Conservation (phyloP, 2,888 invertebrate genomes). For the Alloplasta piceator region DNA sequence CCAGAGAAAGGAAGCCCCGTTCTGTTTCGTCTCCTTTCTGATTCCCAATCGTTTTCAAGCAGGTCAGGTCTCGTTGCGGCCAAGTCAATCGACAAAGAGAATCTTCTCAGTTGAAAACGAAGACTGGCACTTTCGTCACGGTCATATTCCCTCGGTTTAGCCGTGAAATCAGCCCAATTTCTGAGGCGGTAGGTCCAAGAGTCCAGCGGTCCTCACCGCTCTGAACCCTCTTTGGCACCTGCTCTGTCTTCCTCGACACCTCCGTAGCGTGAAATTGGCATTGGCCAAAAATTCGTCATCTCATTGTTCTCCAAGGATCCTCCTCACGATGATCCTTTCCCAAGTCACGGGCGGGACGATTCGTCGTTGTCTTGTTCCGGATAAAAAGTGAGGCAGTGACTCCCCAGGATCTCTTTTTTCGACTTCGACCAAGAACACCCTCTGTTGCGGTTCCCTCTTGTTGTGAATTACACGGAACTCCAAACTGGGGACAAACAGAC, state of each 20-base stretch:
- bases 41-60: background rate
- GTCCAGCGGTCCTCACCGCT: background rate
- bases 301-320: background rate
- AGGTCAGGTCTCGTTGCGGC: too few relatives aligned
- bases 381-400: background rate
- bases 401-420: constrained; percentile 7
- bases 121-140: constrained; percentile 13
- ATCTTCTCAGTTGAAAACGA: too few relatives aligned
- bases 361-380: background rate
- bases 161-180: constrained; percentile 52
- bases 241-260: background rate
- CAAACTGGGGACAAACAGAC: background rate
- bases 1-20: too few relatives aligned
- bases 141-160: background rate
- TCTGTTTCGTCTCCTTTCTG: too few relatives aligned
- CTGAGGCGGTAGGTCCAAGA: background rate
- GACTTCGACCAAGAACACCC: constrained; percentile 13
- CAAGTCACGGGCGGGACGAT: background rate
- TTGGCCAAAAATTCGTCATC: constrained; percentile 31
- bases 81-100: too few relatives aligned
- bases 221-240: background rate
- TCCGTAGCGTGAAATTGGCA: constrained; percentile 5
- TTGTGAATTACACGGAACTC: too few relatives aligned
- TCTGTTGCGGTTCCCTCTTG: background rate
- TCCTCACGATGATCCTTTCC: constrained; percentile 18